These are phyloP conservation scores for Anas acuta DNA, from an alignment of 2,797 vertebrate species.

Conservation along the genomic window DNA sequence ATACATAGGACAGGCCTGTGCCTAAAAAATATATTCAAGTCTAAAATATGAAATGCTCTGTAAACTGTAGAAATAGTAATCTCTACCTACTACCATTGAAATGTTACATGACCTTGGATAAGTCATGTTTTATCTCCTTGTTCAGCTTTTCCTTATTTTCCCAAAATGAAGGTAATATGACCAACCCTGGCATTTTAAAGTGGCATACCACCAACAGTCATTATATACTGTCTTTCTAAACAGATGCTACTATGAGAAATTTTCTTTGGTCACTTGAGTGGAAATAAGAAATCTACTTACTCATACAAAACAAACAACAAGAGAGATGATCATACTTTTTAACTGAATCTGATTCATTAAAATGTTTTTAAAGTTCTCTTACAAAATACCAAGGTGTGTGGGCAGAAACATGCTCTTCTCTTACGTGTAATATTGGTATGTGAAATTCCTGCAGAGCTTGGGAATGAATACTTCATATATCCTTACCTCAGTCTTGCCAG, in stretches of 20 bases:
- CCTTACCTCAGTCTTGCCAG: not conserved
- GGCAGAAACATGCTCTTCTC: not conserved
- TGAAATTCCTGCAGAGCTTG: not conserved
- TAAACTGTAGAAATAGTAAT: not conserved
- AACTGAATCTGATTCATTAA: not conserved
- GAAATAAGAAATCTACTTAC: not conserved
- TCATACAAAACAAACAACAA: not conserved
- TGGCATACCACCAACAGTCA: not conserved
- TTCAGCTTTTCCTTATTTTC: not conserved
- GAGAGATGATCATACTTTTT: not conserved
- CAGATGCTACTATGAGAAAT: not conserved
- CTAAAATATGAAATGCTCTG: not conserved
- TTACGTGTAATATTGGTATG: not conserved
- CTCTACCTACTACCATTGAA: not conserved
- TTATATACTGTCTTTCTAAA: not conserved
- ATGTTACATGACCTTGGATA: not conserved
- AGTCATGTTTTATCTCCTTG: not conserved
- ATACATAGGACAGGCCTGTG: not conserved
- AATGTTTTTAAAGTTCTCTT: not conserved
- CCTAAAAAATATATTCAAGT: not conserved
- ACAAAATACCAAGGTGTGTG: not conserved
- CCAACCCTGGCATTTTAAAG: not conserved
- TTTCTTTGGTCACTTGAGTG: not conserved
- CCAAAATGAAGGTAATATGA: not conserved
- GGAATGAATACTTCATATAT: not conserved